These are phyloP conservation scores for Drosophila flavopinicola DNA, from an alignment of 2,888 invertebrate genomes.

Conservation along the genomic window DNA sequence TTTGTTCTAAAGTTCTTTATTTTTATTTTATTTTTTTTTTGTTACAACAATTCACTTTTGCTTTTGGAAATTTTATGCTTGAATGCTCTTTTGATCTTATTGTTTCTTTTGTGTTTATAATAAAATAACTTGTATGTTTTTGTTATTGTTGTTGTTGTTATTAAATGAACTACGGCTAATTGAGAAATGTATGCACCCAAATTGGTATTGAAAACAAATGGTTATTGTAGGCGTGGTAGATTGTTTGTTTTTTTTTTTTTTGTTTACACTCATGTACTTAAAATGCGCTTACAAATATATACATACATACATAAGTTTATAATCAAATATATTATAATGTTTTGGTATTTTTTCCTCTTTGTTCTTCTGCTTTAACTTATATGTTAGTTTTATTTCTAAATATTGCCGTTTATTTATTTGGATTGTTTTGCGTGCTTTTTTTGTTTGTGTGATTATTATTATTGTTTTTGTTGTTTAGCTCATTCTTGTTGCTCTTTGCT, in stretches of 20 bases:
- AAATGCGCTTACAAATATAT: constrained; percentile 12
- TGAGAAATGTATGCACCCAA: constrained; percentile 17
- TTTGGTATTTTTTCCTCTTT: constrained; percentile 22
- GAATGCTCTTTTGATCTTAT: constrained; percentile 16
- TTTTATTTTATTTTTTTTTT: not conserved
- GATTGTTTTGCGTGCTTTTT: constrained; percentile 17
- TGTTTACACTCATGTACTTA: not conserved
- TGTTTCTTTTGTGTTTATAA: constrained; percentile 1
- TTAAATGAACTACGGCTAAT: constrained; percentile 29
- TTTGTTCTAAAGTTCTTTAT: not conserved
- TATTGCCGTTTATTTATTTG: constrained; percentile 8
- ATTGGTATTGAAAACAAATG: constrained; percentile 2
- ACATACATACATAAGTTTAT: constrained; percentile 5
- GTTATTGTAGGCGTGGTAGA: constrained; percentile 8
- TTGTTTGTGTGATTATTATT: not conserved
- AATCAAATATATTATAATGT: constrained; percentile 8
- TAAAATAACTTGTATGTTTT: constrained; percentile 4
- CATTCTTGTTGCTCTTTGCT: constrained; percentile 10
- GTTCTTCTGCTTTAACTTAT: constrained; percentile 17
- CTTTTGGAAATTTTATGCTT: constrained; percentile 9
- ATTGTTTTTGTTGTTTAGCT: not conserved
- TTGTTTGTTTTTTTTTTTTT: not conserved
- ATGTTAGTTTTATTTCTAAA: constrained; percentile 8
- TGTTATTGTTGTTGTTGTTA: not conserved
- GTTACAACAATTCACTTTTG: constrained; percentile 14